These are phyloP conservation scores for Biston betularia DNA, from an alignment of 2,888 invertebrate genomes.

Conservation along the genomic window DNA sequence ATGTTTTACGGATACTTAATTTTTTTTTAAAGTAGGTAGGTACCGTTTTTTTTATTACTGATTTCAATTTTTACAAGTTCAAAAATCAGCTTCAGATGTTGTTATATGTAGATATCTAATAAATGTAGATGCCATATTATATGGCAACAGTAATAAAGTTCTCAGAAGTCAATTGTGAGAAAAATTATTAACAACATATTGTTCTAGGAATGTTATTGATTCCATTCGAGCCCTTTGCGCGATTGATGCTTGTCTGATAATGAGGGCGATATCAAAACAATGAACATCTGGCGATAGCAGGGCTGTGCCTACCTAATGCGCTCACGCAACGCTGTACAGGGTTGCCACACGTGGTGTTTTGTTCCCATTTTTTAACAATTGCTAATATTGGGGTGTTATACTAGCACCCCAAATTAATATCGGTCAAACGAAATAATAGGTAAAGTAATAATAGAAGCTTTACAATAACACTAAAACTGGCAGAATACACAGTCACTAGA, in stretches of 20 bases:
- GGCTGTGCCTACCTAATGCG: slow-evolving; percentile 14
- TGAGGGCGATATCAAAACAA: slow-evolving; percentile 50
- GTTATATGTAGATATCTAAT: not conserved
- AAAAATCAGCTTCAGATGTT: no score
- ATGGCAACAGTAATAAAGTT: slow-evolving; percentile 7
- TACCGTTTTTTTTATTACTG: no score
- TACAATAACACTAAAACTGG: no score
- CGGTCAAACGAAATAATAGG: no score
- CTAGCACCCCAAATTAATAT: not conserved
- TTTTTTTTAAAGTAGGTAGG: no score
- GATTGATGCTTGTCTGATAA: slow-evolving; percentile 42
- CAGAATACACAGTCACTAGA: no score
- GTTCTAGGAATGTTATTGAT: slow-evolving; percentile 25
- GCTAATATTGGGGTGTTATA: slow-evolving; percentile 1
- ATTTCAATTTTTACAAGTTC: no score
- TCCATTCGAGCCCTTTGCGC: slow-evolving; percentile 35
- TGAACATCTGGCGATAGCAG: slow-evolving; percentile 44
- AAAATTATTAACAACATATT: not conserved
- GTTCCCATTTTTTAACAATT: slow-evolving; percentile 4
- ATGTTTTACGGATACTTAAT: no score
- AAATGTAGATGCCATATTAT: no score
- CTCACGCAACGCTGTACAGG: slow-evolving; percentile 34
- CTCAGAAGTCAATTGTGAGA: slow-evolving; percentile 5
- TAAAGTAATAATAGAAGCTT: no score
- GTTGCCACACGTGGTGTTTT: slow-evolving; percentile 12